Evolutionary conservation across 1,140 invertebrate genomes (phyloP).

Genomic region (Drosophila truncata): DNA sequence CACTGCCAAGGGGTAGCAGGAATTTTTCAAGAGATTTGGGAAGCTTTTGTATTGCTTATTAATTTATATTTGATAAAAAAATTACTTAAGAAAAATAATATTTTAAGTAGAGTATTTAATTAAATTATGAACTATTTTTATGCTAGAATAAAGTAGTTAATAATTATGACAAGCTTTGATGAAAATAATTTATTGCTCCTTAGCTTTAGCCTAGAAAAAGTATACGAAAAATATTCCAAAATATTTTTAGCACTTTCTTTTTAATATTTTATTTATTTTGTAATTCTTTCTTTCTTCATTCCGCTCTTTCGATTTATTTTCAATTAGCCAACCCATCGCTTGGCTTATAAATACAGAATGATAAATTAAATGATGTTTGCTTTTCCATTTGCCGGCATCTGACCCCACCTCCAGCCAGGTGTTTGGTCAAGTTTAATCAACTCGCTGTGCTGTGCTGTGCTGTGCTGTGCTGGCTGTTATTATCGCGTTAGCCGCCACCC

Average conservation of each 20-base stretch:
- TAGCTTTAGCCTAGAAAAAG: neutral
- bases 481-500: constrained; percentile 23
- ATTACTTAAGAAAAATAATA: accelerated
- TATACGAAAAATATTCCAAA: neutral
- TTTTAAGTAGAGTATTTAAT: neutral
- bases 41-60: neutral
- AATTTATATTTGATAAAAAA: neutral
- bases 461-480: constrained; percentile 39
- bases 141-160: too few species aligned
- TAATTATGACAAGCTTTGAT: neutral
- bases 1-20: constrained; percentile 4
- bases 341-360: constrained; percentile 40
- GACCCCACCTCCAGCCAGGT: constrained; percentile 53
- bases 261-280: neutral
- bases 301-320: neutral
- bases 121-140: neutral
- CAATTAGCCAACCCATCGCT: constrained; percentile 25
- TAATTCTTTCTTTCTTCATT: too few species aligned
- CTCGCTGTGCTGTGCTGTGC: constrained; percentile 37
- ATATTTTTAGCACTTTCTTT: neutral
- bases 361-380: constrained; percentile 64
- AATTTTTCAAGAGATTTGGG: neutral
- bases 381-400: constrained; percentile 47
- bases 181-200: neutral
- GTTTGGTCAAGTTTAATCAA: constrained; percentile 72